Conservation (phyloP, 1,140 invertebrate species). For the Heterodera schachtii region DNA sequence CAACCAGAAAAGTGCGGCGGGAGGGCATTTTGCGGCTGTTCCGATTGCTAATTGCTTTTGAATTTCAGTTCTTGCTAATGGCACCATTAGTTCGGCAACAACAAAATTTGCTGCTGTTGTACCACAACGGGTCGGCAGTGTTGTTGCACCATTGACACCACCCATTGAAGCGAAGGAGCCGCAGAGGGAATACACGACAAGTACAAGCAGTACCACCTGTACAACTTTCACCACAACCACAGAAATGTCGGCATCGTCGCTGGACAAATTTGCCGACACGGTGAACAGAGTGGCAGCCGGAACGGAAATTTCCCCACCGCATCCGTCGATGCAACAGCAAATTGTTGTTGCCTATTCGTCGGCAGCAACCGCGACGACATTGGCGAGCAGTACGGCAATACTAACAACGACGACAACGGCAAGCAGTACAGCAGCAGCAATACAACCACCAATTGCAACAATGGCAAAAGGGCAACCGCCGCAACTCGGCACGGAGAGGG, state of each 20-base stretch:
- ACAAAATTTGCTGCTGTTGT: slow-evolving; percentile 9
- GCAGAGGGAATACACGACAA: not conserved
- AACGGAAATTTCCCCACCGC: slow-evolving; percentile 17
- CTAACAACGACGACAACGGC: not conserved
- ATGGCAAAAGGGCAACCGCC: not conserved
- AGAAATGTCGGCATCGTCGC: not conserved
- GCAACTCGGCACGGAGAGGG: not conserved
- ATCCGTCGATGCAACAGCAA: not conserved
- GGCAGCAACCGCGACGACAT: not conserved
- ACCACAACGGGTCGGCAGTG: not conserved
- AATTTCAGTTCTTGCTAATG: not conserved
- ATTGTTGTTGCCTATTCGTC: not conserved
- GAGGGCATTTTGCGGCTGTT: no score
- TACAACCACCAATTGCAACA: not conserved
- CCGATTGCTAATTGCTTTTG: no score
- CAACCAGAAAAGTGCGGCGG: no score
- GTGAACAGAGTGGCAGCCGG: slow-evolving; percentile 24
- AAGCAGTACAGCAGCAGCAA: not conserved
- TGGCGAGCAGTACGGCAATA: not conserved
- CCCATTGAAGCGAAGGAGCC: no score
- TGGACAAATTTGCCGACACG: slow-evolving; percentile 11
- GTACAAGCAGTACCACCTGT: no score
- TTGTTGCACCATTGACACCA: no score
- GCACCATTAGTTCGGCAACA: not conserved
- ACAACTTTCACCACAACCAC: not conserved